Evolutionary conservation across 2,797 vertebrate species (phyloP).

Genomic region (Pempheris klunzingeri): DNA sequence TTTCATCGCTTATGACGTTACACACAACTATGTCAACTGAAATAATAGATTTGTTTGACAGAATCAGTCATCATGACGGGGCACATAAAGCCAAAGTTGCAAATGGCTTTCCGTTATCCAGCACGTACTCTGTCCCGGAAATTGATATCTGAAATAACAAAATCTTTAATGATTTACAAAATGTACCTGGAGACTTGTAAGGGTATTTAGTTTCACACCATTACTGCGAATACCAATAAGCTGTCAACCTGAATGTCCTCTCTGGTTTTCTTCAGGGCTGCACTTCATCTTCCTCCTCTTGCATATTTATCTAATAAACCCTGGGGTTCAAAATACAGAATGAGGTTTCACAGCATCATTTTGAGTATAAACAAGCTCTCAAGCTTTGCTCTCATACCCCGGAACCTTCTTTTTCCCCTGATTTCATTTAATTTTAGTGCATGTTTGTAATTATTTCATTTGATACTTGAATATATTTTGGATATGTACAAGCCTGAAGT

Average conservation of each 20-base stretch:
- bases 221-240: no score
- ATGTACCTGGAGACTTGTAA: no score
- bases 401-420: background rate
- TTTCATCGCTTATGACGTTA: background rate
- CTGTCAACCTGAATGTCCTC: no score
- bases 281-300: no score
- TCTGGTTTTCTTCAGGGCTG: no score
- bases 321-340: background rate
- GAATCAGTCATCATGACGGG: background rate
- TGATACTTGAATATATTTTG: no score
- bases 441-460: background rate
- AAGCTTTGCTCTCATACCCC: background rate
- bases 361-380: background rate
- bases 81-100: background rate
- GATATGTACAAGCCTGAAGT: background rate
- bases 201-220: no score
- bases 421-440: background rate
- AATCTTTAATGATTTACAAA: no score
- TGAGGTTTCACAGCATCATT: background rate
- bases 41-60: background rate
- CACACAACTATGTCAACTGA: background rate
- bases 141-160: background rate
- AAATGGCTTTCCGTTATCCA: background rate
- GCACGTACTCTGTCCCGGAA: background rate
- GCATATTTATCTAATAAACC: background rate